Evolutionary conservation across 2,888 invertebrate genomes (phyloP), one percentile per base, ranked within the genome.

Genomic region (Nesidiocoris tenuis): DNA sequence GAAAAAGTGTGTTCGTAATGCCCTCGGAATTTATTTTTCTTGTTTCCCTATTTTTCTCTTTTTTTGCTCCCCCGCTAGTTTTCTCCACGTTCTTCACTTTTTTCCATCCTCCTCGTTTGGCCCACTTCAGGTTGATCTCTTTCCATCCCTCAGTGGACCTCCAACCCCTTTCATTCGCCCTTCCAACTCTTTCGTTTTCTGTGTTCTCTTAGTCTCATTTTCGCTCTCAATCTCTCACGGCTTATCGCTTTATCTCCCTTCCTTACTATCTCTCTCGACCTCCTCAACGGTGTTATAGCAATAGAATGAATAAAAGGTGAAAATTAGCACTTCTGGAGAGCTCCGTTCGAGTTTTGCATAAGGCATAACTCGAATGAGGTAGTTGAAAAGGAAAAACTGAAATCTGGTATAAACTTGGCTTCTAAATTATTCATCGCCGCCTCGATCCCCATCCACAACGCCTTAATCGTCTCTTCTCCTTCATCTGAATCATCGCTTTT

Each of bases 281-380:
- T 23, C 64, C 1, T 64, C 23, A 19, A 21, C 22, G 3, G 64
- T 64, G 24, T 23, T 21, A 5, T 64, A 64, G 19, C 64, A 64
- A 64, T 64, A 23, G 64, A 64, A 64, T 64, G 64, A 64, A 64
- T 64, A 64, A 64, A 64, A 64, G 64, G 64, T 64, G 23, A 64
- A 63, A 64, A 64, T 64, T 64, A 64, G 23, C 64, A 64, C 64
- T 64, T 23, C 22, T 19, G 7, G 22, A 39, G 39, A 39, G 39
- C 39, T 39, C 1, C 22, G 22, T 39, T 39, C 3, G 64, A 64
- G 64, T 23, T 64, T 64, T 64, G 64, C 64, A 64, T 64, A 64
- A 64, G 39, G 39, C 39, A 39, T 39, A 39, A 64, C 64, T 22
- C 64, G 23, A 64, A 64, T 64, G 64, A 23, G 64, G 64, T 64